Evolutionary conservation across 2,797 vertebrate species (phyloP), one percentile per base, ranked within the genome.

Genomic region (Galago senegalensis): DNA sequence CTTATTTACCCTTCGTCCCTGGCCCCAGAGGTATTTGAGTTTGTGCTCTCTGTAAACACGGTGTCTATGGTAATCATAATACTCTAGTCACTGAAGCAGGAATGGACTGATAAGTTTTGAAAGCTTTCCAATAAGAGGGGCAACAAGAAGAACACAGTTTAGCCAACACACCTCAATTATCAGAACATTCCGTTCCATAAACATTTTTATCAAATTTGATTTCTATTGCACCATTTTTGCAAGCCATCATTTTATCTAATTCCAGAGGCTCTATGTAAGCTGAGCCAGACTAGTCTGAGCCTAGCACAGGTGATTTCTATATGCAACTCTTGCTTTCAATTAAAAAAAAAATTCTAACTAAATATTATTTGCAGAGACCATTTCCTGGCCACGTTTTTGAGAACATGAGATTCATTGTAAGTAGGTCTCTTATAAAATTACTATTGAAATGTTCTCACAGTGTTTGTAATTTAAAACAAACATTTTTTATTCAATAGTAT

Each of bases 371-470:
- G 60, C 43, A 95, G 63, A 94, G 27, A 91, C 60, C 31, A 93
- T 95, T 96, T 94, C 92, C 91, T 93, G 84, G 23, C 11, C 81
- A 40, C 18, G 85, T 91, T 96, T 94, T 43, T 87, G 61, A 91
- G 34, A 92, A 56, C 13, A 31, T 90, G 73, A 79, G 81, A 77
- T 67, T 27, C 77, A 94, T 90, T 94, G 31, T 60, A 82, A 93
- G 53, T 70, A 61, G 43, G 0, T 93, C 58, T 76, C 49, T 20
- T 60, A 76, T 94, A 77, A 93, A 82, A 65, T 93, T 85, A 65
- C 49, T 79, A 43, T 12, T 94, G 34, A 95, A 90, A 84, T 91
- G 53, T 77, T 96, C 17, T 91, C 63, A 53, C 7, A 14, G 23
- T n/a, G 70, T 95, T 95, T 94, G 69, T 6, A 90, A 37, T 82